These are phyloP conservation scores for Setophaga kirtlandii DNA, from an alignment of 2,113 vertebrate species.

Conservation along the genomic window DNA sequence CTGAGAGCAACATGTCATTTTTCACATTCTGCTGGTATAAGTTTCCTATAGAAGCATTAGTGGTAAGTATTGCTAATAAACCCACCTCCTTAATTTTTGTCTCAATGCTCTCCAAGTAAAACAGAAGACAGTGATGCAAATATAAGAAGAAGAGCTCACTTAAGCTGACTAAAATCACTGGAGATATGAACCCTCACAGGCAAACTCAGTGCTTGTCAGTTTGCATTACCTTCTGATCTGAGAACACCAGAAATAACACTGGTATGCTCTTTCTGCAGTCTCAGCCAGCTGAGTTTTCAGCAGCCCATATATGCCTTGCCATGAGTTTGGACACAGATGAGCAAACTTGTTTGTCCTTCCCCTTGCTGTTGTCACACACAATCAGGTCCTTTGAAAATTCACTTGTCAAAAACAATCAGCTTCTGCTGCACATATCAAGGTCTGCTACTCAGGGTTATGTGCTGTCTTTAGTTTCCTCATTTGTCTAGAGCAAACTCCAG, in stretches of 20 bases:
- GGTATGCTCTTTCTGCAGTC: neutral
- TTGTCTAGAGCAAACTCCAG: neutral
- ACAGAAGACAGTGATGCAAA: neutral
- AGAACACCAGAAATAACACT: neutral
- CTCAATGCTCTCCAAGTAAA: neutral
- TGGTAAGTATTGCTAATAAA: neutral
- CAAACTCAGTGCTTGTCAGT: conserved; percentile 19
- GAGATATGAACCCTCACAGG: conserved; percentile 22
- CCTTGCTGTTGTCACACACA: neutral
- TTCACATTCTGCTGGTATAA: neutral
- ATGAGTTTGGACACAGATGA: neutral
- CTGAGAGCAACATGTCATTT: neutral
- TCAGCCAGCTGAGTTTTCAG: neutral
- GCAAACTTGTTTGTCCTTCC: conserved; percentile 17
- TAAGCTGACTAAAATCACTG: neutral
- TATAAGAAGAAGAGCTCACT: neutral
- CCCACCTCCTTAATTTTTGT: neutral
- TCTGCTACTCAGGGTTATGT: neutral
- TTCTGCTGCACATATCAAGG: neutral
- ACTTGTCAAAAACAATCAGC: neutral
- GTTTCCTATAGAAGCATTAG: neutral
- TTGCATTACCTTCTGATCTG: neutral
- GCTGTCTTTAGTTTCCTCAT: neutral
- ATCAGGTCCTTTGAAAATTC: neutral
- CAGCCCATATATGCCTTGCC: neutral